These are phyloP conservation scores for Trichogramma dendrolimi DNA, from an alignment of 2,888 invertebrate species.

Conservation along the genomic window DNA sequence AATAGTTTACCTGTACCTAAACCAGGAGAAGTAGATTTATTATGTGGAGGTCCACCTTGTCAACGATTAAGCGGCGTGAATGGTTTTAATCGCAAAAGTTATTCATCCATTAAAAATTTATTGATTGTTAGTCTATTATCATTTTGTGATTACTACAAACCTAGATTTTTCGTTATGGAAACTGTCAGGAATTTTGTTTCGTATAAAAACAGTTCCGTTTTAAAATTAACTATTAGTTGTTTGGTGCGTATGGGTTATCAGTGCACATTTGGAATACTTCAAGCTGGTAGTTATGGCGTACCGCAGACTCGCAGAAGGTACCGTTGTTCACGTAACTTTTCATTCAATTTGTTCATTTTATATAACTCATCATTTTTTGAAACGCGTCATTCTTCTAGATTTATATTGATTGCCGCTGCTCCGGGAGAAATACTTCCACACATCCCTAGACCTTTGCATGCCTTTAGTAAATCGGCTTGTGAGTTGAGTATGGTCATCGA, in stretches of 20 bases:
- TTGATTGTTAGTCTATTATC: constrained; percentile 77
- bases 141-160: constrained; percentile 80
- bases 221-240: constrained; percentile 73
- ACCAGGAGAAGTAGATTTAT: constrained; percentile 75
- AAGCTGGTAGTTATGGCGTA: constrained; percentile 81
- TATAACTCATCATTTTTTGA: constrained; percentile 4
- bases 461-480: constrained; percentile 67
- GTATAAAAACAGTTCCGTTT: constrained; percentile 74
- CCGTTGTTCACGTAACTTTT: background rate
- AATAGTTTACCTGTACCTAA: constrained; percentile 61
- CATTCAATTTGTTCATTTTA: background rate
- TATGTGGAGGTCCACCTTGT: constrained; percentile 84
- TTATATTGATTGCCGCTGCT: constrained; percentile 76
- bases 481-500: constrained; percentile 61
- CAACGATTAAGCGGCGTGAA: constrained; percentile 89
- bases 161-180: constrained; percentile 77
- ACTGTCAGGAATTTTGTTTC: constrained; percentile 82
- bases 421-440: constrained; percentile 70
- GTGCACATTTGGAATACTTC: constrained; percentile 76
- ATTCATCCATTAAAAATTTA: constrained; percentile 81
- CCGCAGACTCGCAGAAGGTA: constrained; percentile 73
- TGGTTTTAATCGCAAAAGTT: constrained; percentile 76
- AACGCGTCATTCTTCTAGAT: constrained; percentile 44
- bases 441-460: constrained; percentile 76
- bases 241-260: constrained; percentile 81